phyloP scores from a whole-genome alignment of 2,888 invertebrate genomes.

The Epinotia nisella region DNA sequence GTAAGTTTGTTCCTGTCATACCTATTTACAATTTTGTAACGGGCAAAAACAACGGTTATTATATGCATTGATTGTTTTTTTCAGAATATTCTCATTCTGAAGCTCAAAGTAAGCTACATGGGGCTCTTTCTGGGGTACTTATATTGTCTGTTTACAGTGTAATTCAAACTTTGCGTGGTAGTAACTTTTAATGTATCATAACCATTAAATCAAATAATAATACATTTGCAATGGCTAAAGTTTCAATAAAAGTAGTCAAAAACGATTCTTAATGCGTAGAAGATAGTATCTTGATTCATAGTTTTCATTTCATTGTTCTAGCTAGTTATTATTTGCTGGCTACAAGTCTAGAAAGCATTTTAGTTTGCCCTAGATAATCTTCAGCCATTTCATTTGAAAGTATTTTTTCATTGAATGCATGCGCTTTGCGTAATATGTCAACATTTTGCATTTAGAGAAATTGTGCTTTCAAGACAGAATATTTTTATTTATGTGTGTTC shows the following conservation, averaged over 20 bases:
- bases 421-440: neutral
- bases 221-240: neutral
- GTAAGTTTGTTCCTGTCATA: conserved; percentile 83
- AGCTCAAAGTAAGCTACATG: neutral
- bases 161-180: conserved; percentile 30
- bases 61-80: conserved; percentile 26
- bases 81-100: conserved; percentile 10
- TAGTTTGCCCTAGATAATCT: conserved; percentile 33
- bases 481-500: too few relatives aligned
- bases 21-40: conserved; percentile 55
- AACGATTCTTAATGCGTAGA: neutral
- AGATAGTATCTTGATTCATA: conserved; percentile 10
- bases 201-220: conserved; percentile 19
- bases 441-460: neutral
- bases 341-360: conserved; percentile 29
- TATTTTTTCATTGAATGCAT: neutral
- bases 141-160: conserved; percentile 3
- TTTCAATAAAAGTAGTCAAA: neutral
- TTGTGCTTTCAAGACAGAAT: neutral
- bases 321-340: neutral
- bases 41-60: conserved; percentile 42
- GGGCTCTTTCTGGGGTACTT: neutral
- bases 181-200: conserved; percentile 37
- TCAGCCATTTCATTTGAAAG: conserved; percentile 13
- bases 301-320: neutral